A percentile compares a stretch with the other conserved stretches of the same genome.
Conservation (phyloP, 2,888 invertebrate genomes). For the Aleiodes alternator region DNA sequence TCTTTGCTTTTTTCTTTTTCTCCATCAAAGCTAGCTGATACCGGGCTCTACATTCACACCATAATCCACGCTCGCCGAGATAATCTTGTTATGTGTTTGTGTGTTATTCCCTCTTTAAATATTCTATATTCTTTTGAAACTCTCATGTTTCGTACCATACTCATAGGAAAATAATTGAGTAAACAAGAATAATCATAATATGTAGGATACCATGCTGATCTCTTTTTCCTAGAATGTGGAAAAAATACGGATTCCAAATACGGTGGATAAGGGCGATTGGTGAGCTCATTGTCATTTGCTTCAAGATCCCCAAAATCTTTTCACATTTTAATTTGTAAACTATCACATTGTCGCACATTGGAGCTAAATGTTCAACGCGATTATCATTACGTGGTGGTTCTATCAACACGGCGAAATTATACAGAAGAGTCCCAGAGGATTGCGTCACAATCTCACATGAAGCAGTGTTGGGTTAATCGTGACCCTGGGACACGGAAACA, state of each 20-base stretch:
- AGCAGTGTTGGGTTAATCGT: conserved; percentile 59
- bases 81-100: conserved; percentile 69
- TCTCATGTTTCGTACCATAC: no score
- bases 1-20: conserved; percentile 39
- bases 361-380: conserved; percentile 44
- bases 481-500: conserved; percentile 49
- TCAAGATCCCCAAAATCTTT: conserved; percentile 39
- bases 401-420: conserved; percentile 46
- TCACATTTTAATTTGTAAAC: conserved; percentile 25
- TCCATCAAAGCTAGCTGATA: conserved; percentile 45
- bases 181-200: background rate
- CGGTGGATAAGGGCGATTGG: conserved; percentile 48
- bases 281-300: conserved; percentile 48
- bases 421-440: conserved; percentile 43
- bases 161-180: background rate
- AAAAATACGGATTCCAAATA: conserved; percentile 12
- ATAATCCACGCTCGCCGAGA: conserved; percentile 54
- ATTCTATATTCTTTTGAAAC: no score
- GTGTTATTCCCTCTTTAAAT: conserved; percentile 60
- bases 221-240: background rate
- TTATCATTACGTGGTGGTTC: conserved; percentile 42
- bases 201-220: no score
- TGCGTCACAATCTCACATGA: conserved; percentile 54
- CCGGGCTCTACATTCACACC: conserved; percentile 39
- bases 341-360: conserved; percentile 48